Evolutionary conservation across 2,888 invertebrate species (phyloP).

Genomic region (Chloroclysta siterata): DNA sequence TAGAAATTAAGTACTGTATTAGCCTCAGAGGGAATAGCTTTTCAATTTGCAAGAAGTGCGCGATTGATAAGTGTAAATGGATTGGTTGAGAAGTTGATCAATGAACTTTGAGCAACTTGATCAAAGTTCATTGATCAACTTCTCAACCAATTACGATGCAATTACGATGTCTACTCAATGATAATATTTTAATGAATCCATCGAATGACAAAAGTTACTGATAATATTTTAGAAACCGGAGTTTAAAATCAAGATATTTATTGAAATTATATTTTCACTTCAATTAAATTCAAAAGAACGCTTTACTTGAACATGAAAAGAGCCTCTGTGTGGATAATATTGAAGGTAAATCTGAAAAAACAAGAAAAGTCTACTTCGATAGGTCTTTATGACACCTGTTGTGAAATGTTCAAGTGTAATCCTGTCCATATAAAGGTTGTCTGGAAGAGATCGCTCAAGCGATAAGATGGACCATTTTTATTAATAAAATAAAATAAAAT

Average conservation of each 20-base stretch:
- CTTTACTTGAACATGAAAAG: no score
- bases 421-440: no score
- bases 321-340: no score
- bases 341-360: no score
- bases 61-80: conserved; percentile 19
- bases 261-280: background rate
- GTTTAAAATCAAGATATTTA: background rate
- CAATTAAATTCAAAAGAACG: no score
- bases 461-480: no score
- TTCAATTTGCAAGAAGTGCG: conserved; percentile 17
- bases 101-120: conserved; percentile 19
- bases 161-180: conserved; percentile 25
- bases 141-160: no score
- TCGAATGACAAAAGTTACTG: conserved; percentile 18
- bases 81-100: conserved; percentile 16
- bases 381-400: no score
- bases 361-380: no score
- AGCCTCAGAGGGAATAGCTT: background rate
- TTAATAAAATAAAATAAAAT: no score
- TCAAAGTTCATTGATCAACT: conserved; percentile 22
- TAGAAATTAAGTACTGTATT: background rate
- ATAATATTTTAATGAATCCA: conserved; percentile 31
- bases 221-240: conserved; percentile 16
- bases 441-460: no score
- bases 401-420: no score